phyloP scores from a whole-genome alignment of 2,113 vertebrate species.

The Esox niger region DNA sequence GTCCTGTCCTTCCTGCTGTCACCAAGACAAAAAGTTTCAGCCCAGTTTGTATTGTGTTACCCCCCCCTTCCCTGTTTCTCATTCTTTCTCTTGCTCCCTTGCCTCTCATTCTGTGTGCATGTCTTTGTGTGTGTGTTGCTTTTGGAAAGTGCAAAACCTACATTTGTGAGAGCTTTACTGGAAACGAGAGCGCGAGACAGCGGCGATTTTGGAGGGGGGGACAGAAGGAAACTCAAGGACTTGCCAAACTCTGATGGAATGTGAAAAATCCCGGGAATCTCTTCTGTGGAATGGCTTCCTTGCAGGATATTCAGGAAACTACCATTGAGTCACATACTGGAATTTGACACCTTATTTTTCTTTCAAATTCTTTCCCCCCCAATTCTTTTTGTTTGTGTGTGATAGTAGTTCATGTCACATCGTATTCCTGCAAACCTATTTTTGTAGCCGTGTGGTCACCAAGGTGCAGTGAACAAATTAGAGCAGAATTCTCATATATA shows the following conservation, averaged over 20 bases:
- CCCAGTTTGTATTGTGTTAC: not conserved
- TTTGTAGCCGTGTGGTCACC: not conserved
- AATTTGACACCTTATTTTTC: not conserved
- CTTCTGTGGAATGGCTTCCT: constrained; percentile 1
- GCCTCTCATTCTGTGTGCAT: not conserved
- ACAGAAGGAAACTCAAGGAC: not conserved
- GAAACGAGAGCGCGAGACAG: not conserved
- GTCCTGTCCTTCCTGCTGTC: not conserved
- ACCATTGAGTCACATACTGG: not conserved
- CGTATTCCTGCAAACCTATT: not conserved
- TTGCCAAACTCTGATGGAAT: not conserved
- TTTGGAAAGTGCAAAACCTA: not conserved
- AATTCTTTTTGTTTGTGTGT: constrained; percentile 1
- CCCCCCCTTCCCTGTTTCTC: too few relatives aligned
- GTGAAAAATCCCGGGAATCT: not conserved
- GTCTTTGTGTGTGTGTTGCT: constrained; percentile 17
- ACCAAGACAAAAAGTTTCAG: constrained; percentile 5
- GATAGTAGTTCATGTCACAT: not conserved
- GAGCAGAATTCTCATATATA: too few relatives aligned
- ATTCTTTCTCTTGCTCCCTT: too few relatives aligned
- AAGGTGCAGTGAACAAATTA: not conserved
- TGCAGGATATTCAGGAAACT: not conserved
- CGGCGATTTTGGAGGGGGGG: not conserved
- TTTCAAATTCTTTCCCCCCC: too few relatives aligned
- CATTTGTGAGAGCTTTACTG: not conserved